phyloP scores from a whole-genome alignment of 2,797 vertebrate species.

The Myotis daubentonii region DNA sequence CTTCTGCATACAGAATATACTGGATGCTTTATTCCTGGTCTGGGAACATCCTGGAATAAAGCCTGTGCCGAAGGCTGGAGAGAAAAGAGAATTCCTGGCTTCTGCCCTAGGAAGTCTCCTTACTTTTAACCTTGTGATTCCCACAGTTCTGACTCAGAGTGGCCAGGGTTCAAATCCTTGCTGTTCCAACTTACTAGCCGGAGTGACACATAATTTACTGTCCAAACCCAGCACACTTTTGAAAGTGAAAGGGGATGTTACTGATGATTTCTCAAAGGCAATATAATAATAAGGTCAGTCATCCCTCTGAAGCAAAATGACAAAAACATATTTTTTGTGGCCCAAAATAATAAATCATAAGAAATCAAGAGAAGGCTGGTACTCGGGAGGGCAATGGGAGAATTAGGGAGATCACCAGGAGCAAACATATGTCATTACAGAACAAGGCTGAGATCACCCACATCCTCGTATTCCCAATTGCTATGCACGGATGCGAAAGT shows the following conservation, averaged over 20 bases:
- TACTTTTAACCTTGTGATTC: slow-evolving; percentile 31
- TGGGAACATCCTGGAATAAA: slow-evolving; percentile 14
- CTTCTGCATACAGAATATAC: slow-evolving; percentile 38
- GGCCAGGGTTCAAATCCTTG: not conserved
- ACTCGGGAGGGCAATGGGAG: not conserved
- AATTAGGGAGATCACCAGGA: not conserved
- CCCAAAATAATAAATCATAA: not conserved
- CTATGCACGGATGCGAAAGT: not conserved
- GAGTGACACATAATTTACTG: not conserved
- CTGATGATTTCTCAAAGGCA: not conserved
- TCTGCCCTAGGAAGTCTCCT: not conserved
- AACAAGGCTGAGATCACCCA: not conserved
- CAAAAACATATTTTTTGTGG: not conserved
- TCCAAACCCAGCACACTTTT: not conserved
- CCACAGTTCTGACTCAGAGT: not conserved
- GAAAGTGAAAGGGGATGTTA: not conserved
- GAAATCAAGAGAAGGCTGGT: not conserved
- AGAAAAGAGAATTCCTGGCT: slow-evolving; percentile 44
- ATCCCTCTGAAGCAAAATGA: not conserved
- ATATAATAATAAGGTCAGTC: not conserved
- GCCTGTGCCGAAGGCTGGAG: not conserved
- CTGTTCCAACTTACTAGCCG: not conserved
- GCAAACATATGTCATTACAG: not conserved
- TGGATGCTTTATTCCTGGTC: slow-evolving; percentile 48
- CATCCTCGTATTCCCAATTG: not conserved